Evolutionary conservation across 2,888 invertebrate species (phyloP), one percentile per base, ranked within the genome.

Genomic region (Calameuta idolon): DNA sequence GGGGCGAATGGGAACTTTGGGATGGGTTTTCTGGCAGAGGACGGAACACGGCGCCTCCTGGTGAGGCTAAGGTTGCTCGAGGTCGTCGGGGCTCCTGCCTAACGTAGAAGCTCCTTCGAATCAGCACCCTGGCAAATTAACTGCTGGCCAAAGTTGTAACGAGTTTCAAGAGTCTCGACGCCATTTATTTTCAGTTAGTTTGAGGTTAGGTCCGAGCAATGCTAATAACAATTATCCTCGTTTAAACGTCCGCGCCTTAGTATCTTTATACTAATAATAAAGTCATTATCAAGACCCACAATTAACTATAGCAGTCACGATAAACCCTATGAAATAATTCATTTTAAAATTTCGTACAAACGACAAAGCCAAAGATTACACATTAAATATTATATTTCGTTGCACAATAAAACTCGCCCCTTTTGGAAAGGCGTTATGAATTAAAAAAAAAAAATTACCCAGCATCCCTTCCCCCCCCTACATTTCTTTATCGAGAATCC

Each of bases 111-210:
- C 34, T 34, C 69, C 69, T 75, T 69, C 40, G 69, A 68, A 77
- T 77, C 77, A 81, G 81, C 85, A 82, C 84, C 79, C 84, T 85
- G 85, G 86, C 87, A 85, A 87, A 87, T 87, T 87, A 87, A 86
- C 86, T 81, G 85, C 83, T 83, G 81, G 83, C 81, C 83, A 79
- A 86, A 87, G 84, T 86, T 86, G 85, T 85, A 87, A 87, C 86
- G 86, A 87, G 87, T 85, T 85, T 83, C 71, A 71, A 71, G 71
- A 71, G 71, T 71, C 71, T 71, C 71, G 71, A 71, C 71, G 71
- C 15, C 71, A 71, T 71, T 71, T 71, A 71, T 71, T 71, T 71
- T 71, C 71, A 71, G 71, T 71, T 71, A 34, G 31, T 71, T 71
- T 71, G 71, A 71, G 71, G 71, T 33, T 34, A 23, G 71, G 71